These are phyloP conservation scores for Megalopta genalis DNA, from an alignment of 1,140 invertebrate species.

Conservation along the genomic window DNA sequence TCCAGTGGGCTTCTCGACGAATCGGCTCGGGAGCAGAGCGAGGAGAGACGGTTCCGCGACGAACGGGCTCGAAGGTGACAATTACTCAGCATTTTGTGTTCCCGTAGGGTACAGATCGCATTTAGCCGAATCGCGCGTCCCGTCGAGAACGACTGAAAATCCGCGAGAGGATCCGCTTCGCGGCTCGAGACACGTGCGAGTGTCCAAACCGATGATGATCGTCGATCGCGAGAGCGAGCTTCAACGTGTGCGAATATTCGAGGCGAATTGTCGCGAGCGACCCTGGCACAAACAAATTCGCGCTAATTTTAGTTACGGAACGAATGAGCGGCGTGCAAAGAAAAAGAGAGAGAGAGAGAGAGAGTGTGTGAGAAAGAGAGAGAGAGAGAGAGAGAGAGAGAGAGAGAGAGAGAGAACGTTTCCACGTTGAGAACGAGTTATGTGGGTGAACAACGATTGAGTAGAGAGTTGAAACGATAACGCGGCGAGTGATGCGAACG, in stretches of 20 bases:
- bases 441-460: background rate
- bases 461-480: background rate
- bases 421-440: background rate
- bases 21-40: no score
- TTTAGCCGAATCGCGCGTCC: background rate
- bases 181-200: no score
- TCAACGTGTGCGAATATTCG: slow-evolving; percentile 11
- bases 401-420: background rate
- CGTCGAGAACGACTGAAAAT: background rate
- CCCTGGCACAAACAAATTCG: slow-evolving; percentile 31
- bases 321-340: background rate
- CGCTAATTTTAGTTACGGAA: slow-evolving; percentile 42
- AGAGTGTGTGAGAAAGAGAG: slow-evolving; percentile 5
- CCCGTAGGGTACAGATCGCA: background rate
- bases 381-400: slow-evolving; percentile 25
- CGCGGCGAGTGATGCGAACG: background rate
- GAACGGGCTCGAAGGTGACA: no score
- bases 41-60: no score
- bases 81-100: background rate
- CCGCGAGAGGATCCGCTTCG: no score
- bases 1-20: no score
- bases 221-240: background rate
- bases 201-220: no score
- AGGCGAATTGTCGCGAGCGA: background rate
- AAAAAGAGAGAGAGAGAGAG: background rate